A percentile compares a stretch with the other conserved stretches of the same genome.
These are phyloP conservation scores for Cylindroiulus punctatus DNA, from an alignment of 2,888 invertebrate genomes.

Conservation along the genomic window DNA sequence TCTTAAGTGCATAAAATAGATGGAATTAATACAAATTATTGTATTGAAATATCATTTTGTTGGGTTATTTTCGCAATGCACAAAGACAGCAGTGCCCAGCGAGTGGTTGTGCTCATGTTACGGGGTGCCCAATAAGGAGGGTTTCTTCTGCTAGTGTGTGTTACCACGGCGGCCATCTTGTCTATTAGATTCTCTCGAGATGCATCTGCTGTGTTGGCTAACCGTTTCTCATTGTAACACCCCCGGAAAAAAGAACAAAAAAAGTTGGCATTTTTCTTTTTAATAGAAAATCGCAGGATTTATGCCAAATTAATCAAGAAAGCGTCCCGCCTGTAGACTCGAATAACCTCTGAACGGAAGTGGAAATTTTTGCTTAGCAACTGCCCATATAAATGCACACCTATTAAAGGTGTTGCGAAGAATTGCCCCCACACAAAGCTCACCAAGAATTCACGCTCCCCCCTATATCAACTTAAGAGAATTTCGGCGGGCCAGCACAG, in stretches of 20 bases:
- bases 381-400: slow-evolving; percentile 25
- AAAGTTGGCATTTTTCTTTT: slow-evolving; percentile 2
- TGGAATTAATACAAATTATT: no score
- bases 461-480: slow-evolving; percentile 10
- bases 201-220: slow-evolving; percentile 24
- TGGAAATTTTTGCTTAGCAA: slow-evolving; percentile 30
- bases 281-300: slow-evolving; percentile 56
- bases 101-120: background rate
- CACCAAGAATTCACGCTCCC: slow-evolving; percentile 37
- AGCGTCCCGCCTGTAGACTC: slow-evolving; percentile 41
- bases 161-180: background rate
- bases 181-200: background rate
- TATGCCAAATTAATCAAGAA: slow-evolving; percentile 54
- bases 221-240: slow-evolving; percentile 21
- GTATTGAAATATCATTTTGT: no score
- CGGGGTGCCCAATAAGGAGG: background rate
- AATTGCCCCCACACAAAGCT: slow-evolving; percentile 40
- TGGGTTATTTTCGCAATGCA: background rate
- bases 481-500: slow-evolving; percentile 12
- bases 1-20: no score
- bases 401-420: slow-evolving; percentile 27
- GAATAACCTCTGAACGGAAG: slow-evolving; percentile 39
- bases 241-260: background rate
- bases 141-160: background rate
- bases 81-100: background rate